phyloP scores from a whole-genome alignment of 2,113 vertebrate genomes.

The Progne subis region DNA sequence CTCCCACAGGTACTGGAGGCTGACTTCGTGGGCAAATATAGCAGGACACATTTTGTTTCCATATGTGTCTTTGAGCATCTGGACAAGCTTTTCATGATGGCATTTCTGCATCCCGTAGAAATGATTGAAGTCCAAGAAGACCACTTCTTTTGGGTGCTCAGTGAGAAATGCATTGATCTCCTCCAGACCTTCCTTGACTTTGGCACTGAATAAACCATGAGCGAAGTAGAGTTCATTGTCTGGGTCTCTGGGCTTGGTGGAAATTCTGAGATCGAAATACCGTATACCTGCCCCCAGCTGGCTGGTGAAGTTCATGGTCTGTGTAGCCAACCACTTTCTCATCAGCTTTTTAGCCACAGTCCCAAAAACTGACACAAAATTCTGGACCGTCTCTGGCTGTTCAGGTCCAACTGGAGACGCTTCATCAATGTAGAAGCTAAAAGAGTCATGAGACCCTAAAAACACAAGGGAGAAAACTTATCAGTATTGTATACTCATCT shows the following conservation, averaged over 20 bases:
- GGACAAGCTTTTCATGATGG: slow-evolving; percentile 95
- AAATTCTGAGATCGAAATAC: slow-evolving; percentile 97
- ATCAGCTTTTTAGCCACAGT: slow-evolving; percentile 97
- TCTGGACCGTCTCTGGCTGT: slow-evolving; percentile 96
- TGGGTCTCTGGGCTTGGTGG: slow-evolving; percentile 95
- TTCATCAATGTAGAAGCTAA: slow-evolving; percentile 99
- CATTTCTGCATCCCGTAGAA: slow-evolving; percentile 97
- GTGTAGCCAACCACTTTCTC: slow-evolving; percentile 97
- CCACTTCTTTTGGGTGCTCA: slow-evolving; percentile 88
- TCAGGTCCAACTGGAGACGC: slow-evolving; percentile 94
- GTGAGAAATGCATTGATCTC: slow-evolving; percentile 91
- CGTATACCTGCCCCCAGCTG: slow-evolving; percentile 92
- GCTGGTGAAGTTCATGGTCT: slow-evolving; percentile 95
- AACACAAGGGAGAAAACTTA: slow-evolving; percentile 31
- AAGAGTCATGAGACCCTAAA: slow-evolving; percentile 96
- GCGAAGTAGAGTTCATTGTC: slow-evolving; percentile 97
- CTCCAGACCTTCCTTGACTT: slow-evolving; percentile 93
- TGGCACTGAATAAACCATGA: slow-evolving; percentile 97
- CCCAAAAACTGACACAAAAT: slow-evolving; percentile 97
- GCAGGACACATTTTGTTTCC: slow-evolving; percentile 95
- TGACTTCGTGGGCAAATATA: slow-evolving; percentile 95
- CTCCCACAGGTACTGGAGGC: slow-evolving; percentile 94
- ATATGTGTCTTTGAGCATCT: slow-evolving; percentile 93
- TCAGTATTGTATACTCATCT: background rate
- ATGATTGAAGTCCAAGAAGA: slow-evolving; percentile 98